Base-by-base conservation (phyloP, 2,888 invertebrate species). In the Dicyrtoma fusca region DNA sequence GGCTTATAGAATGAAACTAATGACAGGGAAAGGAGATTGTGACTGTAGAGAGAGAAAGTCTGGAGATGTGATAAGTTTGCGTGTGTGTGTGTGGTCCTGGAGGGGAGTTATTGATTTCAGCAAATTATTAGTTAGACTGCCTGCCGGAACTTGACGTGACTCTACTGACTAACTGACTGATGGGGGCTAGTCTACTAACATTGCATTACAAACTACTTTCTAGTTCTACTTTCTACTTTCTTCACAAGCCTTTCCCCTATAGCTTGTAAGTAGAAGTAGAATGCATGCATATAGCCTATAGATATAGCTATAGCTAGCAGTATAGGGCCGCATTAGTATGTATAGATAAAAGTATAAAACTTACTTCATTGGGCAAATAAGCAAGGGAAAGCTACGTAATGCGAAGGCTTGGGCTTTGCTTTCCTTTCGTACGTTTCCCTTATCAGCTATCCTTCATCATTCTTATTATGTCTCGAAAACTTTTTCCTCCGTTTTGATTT, bases 21-120 rank as follows among this genome's bases (percentile, higher is more conserved):
- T n/a, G n/a, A n/a, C n/a, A n/a, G n/a, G n/a, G n/a, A n/a, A n/a
- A n/a, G n/a, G n/a, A n/a, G n/a, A n/a, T n/a, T n/a, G n/a, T n/a
- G n/a, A n/a, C n/a, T n/a, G n/a, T n/a, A n/a, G n/a, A n/a, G n/a
- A n/a, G n/a, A n/a, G n/a, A n/a, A n/a, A n/a, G 8, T 34, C 34
- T 34, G 8, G 69, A 70, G 73, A 73, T 74, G 69, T 74, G 70
- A 74, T 74, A 70, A 49, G 70, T 71, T 74, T 74, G 73, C 70
- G 73, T 74, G 73, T 68, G 73, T 74, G 73, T 68, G 69, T 71
- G 71, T 74, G 73, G 73, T 74, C 73, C 63, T 69, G 49, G 61
- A 68, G 72, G 72, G 72, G 66, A 69, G 69, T 63, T 73, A 74
- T 74, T 74, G 73, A 74, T 74, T 74, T 74, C 73, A 69, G 55